Conservation (phyloP, 2,113 vertebrate genomes). For the Empidonax alnorum region DNA sequence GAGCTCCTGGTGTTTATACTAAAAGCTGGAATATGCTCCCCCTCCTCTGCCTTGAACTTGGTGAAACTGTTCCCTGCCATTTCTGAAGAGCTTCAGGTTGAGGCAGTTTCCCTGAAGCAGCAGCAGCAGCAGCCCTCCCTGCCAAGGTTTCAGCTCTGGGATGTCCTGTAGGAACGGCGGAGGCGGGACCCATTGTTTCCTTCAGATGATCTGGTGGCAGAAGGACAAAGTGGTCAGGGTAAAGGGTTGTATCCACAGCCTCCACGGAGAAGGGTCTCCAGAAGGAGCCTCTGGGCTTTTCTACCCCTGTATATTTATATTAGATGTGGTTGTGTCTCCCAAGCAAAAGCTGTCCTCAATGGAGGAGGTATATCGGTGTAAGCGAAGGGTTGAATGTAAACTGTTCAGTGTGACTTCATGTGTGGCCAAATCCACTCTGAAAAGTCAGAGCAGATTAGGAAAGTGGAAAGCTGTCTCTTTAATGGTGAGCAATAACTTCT, state of each 20-base stretch:
- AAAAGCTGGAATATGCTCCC: background rate
- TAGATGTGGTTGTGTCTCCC: background rate
- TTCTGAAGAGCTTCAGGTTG: background rate
- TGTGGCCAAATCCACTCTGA: constrained; percentile 6
- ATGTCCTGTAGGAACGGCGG: rapidly evolving
- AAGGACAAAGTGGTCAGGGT: background rate
- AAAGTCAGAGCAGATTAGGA: background rate
- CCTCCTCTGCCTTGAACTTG: constrained; percentile 2
- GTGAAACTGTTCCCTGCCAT: background rate
- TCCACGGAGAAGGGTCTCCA: background rate
- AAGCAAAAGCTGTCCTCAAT: background rate
- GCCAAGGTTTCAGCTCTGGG: background rate
- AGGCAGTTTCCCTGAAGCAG: background rate
- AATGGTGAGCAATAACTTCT: background rate
- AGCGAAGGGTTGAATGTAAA: background rate
- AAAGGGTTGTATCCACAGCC: rapidly evolving
- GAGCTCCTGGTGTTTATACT: background rate
- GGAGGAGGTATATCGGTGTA: background rate
- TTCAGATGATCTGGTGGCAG: background rate
- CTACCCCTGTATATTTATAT: background rate
- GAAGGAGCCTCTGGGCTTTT: background rate
- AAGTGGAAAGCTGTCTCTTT: background rate
- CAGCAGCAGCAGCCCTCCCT: background rate
- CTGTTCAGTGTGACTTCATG: background rate
- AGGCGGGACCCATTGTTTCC: background rate